phyloP scores from a whole-genome alignment of 2,888 invertebrate genomes.

The Aleiodes alternator region DNA sequence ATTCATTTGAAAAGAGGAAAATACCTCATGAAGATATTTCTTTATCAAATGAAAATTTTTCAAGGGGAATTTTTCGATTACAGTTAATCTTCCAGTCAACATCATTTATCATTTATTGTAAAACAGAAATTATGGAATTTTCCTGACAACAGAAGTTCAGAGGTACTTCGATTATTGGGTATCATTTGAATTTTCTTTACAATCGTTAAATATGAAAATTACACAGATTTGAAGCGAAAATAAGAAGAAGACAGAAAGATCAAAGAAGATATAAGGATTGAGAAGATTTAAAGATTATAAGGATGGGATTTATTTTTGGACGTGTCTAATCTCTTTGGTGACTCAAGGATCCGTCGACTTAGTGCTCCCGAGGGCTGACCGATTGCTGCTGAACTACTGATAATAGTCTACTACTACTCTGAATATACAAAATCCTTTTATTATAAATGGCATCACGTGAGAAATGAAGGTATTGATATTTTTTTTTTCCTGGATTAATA shows the following conservation, averaged over 20 bases:
- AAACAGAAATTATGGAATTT: too few relatives aligned
- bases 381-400: conserved; percentile 32
- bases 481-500: conserved; percentile 4
- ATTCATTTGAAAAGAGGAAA: too few relatives aligned
- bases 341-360: conserved; percentile 57
- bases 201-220: neutral
- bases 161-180: neutral
- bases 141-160: too few relatives aligned
- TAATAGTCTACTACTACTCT: conserved; percentile 18
- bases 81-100: too few relatives aligned
- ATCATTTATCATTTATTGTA: too few relatives aligned
- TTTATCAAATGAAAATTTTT: too few relatives aligned
- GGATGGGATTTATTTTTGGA: conserved; percentile 53
- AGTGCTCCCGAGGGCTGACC: conserved; percentile 47
- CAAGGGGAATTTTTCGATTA: too few relatives aligned
- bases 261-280: conserved; percentile 36
- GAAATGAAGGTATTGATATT: conserved; percentile 10
- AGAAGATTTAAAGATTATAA: conserved; percentile 54
- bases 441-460: conserved; percentile 5
- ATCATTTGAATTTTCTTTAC: neutral
- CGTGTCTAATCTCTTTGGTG: conserved; percentile 60
- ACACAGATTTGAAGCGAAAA: conserved; percentile 17
- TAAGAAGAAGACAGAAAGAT: conserved; percentile 22
- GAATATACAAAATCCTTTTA: neutral
- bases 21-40: too few relatives aligned